phyloP scores from a whole-genome alignment of 2,113 vertebrate genomes.

The Halichoerus grypus region DNA sequence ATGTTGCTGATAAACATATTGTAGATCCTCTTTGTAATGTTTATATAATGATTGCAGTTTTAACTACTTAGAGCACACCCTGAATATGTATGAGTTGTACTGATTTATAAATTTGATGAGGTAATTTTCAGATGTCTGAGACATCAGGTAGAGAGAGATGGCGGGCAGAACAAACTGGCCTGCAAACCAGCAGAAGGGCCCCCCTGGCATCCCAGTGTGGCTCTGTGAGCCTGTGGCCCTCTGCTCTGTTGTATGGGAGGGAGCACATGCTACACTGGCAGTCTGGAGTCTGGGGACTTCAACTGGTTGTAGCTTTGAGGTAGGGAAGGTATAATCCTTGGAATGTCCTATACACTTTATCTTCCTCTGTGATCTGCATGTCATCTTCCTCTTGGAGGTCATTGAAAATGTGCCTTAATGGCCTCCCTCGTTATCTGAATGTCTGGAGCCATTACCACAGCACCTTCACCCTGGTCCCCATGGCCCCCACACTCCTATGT shows the following conservation, averaged over 20 bases:
- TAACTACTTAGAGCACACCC: background rate
- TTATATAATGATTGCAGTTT: background rate
- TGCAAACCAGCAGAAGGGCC: background rate
- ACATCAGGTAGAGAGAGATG: background rate
- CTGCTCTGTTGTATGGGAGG: background rate
- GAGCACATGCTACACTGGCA: fast-evolving
- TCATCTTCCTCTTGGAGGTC: background rate
- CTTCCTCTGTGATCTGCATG: background rate
- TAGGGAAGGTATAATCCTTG: background rate
- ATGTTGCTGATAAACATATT: background rate
- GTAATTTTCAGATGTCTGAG: background rate
- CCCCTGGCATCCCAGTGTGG: fast-evolving
- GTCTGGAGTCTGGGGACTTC: background rate
- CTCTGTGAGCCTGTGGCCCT: background rate
- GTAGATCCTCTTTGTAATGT: background rate
- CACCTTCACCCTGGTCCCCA: fast-evolving
- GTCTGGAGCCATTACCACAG: too few relatives aligned
- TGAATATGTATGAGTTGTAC: background rate
- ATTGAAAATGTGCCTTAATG: background rate
- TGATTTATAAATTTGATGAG: background rate
- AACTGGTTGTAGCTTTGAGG: background rate
- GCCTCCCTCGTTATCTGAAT: background rate
- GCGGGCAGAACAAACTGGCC: background rate
- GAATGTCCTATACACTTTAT: background rate
- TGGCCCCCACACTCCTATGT: background rate